phyloP scores from a whole-genome alignment of 2,797 vertebrate species.

The Poecile montanus region DNA sequence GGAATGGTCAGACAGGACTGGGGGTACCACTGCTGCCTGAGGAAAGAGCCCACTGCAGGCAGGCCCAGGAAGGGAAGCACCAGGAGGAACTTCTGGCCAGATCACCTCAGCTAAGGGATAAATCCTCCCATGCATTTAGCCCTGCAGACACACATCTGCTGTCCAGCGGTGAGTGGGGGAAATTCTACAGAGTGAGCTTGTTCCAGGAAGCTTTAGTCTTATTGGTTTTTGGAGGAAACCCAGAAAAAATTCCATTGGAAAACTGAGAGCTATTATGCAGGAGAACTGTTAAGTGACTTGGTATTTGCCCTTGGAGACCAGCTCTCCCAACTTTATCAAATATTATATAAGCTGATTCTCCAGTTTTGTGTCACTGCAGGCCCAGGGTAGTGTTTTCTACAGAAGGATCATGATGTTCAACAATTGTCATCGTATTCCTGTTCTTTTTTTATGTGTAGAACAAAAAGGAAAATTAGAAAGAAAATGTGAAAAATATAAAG shows the following conservation, averaged over 20 bases:
- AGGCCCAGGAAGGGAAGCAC: not conserved
- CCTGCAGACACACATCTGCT: conserved; percentile 35
- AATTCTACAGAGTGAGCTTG: not conserved
- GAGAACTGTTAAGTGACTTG: conserved; percentile 37
- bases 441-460: not conserved
- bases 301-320: conserved; percentile 36
- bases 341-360: not conserved
- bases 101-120: not conserved
- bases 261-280: conserved; percentile 33
- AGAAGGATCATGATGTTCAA: not conserved
- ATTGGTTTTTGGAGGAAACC: conserved; percentile 42
- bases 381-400: not conserved
- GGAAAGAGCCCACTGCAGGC: not conserved
- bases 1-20: not conserved
- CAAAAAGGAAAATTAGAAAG: not conserved
- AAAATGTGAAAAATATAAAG: not conserved
- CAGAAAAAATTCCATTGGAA: conserved; percentile 57
- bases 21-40: not conserved
- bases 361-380: not conserved
- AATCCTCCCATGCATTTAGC: not conserved
- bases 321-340: conserved; percentile 31
- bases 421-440: not conserved
- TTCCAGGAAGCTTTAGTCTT: conserved; percentile 24
- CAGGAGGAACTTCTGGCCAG: not conserved
- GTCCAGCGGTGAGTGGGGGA: not conserved